Base-by-base conservation (phyloP, 2,888 invertebrate genomes). In the Trisateles emortualis region DNA sequence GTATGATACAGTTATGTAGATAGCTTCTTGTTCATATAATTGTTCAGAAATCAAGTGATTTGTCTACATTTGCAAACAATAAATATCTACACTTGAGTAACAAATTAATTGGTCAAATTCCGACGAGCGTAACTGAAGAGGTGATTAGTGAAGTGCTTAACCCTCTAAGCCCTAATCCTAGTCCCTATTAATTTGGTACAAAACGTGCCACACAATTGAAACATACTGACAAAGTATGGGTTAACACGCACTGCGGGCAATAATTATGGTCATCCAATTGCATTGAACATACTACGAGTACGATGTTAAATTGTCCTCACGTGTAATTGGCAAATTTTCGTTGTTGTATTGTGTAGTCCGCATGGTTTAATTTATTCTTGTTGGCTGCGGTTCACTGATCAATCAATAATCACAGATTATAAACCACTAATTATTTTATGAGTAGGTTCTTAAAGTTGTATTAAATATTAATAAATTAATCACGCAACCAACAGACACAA, bases 191-290 rank as follows among this genome's bases (percentile, higher is more conserved):
- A 66, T 70, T 70, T 59, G 56, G 51, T 13, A 83, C 84, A 78
- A 86, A 81, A 85, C 85, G 85, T 79, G 82, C 68, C 62, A 78
- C 79, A 85, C 84, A 86, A 86, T 85, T 80, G 84, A 78, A 86
- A 83, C 84, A 77, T 78, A 66, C 72, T 53, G 78, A 76, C 81
- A 71, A 80, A 81, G 79, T 78, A 78, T 78, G 79, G 72, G 79
- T 85, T 82, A 83, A 86, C 84, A 84, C 83, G 83, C 84, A 86
- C 81, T 80, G 84, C 61, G 83, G 84, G 83, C 86, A 88, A n/a
- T n/a, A n/a, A 90, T 89, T 86, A 85, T 76, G 80, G 78, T 72
- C 68, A 67, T 76, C 73, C 79, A 79, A 85, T 85, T 83, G 81
- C 74, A 77, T 74, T 66, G 78, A 72, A 67, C 54, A 42, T 26